phyloP scores from a whole-genome alignment of 2,888 invertebrate species.

The Amblyjoppa fuscipennis region DNA sequence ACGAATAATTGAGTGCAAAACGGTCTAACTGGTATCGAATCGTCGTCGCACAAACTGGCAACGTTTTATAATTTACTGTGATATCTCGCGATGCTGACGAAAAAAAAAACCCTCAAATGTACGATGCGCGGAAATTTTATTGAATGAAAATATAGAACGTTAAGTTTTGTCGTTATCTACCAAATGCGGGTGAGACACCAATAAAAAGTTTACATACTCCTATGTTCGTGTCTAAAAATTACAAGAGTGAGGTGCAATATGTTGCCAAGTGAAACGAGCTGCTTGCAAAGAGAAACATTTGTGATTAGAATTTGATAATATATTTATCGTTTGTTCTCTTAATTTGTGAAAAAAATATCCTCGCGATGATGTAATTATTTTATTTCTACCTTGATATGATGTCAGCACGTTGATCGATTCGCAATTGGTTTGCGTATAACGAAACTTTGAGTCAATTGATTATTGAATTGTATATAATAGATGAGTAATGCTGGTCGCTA shows the following conservation, averaged over 20 bases:
- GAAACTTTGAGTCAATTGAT: conserved; percentile 32
- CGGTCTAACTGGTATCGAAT: too few relatives aligned
- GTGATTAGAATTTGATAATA: conserved; percentile 7
- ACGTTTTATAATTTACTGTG: conserved; percentile 1
- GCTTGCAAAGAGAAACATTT: neutral
- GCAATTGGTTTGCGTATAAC: conserved; percentile 17
- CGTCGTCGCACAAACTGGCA: too few relatives aligned
- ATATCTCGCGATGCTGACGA: conserved; percentile 7
- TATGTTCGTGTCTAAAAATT: neutral
- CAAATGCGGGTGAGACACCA: neutral
- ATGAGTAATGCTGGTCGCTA: conserved; percentile 41
- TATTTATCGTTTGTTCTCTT: neutral
- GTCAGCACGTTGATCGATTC: conserved; percentile 10
- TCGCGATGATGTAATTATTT: conserved; percentile 60
- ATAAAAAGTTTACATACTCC: neutral
- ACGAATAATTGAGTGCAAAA: too few relatives aligned
- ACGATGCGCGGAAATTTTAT: too few relatives aligned
- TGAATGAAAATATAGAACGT: neutral
- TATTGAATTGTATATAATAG: conserved; percentile 57
- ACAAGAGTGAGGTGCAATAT: neutral
- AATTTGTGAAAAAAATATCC: conserved; percentile 3
- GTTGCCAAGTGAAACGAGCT: neutral
- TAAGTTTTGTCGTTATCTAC: neutral
- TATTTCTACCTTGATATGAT: conserved; percentile 27
- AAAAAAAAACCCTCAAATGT: too few relatives aligned